Conservation (phyloP, 2,888 invertebrate species). For the Andrena trimmerana region DNA sequence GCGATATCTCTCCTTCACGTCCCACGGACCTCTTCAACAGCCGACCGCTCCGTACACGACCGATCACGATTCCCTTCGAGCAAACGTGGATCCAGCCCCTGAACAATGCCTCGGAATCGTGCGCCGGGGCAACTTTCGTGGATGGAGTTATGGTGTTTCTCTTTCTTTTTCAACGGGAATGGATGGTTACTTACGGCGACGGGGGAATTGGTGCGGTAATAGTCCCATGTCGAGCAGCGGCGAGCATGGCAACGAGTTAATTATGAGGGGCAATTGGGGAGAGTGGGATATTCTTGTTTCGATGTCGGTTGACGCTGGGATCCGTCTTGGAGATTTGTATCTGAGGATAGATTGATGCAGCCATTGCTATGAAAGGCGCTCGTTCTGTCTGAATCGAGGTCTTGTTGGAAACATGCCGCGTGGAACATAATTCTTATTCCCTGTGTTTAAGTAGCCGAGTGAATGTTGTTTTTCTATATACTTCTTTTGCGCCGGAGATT, state of each 20-base stretch:
- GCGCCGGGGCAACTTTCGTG: conserved; percentile 23
- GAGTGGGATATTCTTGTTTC: too few species aligned
- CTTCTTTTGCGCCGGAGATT: too few species aligned
- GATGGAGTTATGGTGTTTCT: conserved; percentile 36
- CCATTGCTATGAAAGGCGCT: too few species aligned
- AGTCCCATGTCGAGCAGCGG: background rate
- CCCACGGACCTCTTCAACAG: conserved; percentile 36
- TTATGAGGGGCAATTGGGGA: conserved; percentile 7
- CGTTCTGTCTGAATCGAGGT: too few species aligned
- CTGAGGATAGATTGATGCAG: too few species aligned
- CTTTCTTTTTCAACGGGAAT: background rate
- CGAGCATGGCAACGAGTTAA: background rate
- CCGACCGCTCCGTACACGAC: conserved; percentile 8
- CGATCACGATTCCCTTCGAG: conserved; percentile 48
- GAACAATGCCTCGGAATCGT: conserved; percentile 54
- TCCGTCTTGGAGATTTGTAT: too few species aligned
- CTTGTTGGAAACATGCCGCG: too few species aligned
- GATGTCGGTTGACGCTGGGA: too few species aligned
- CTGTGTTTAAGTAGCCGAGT: too few species aligned
- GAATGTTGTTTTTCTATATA: too few species aligned
- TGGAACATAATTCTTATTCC: too few species aligned
- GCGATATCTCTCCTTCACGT: conserved; percentile 22
- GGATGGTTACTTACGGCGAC: conserved; percentile 3
- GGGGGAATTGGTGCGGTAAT: conserved; percentile 3
- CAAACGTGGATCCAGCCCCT: conserved; percentile 17